A percentile compares a stretch with the other conserved stretches of the same genome.
Evolutionary conservation across 1,140 invertebrate genomes (phyloP).

Genomic region (Cydia pomonella): DNA sequence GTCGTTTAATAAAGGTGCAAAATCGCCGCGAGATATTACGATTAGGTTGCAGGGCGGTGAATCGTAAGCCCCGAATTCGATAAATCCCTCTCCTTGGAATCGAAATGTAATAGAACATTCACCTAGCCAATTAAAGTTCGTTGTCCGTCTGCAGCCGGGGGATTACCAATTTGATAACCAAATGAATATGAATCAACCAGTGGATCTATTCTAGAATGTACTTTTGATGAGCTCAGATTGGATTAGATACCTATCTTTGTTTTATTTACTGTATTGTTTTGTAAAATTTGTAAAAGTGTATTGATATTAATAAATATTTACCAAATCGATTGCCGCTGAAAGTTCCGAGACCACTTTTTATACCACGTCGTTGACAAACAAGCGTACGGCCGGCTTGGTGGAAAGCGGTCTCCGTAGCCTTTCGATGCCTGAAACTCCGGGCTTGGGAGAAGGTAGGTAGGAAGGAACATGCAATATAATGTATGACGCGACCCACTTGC

Average conservation of each 20-base stretch:
- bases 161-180: constrained; percentile 24
- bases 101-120: constrained; percentile 9
- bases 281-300: background rate
- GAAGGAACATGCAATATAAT: too few species aligned
- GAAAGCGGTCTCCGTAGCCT: too few species aligned
- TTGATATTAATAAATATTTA: background rate
- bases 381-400: too few species aligned
- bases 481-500: too few species aligned
- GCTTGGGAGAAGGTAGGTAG: too few species aligned
- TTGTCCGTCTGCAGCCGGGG: constrained; percentile 15
- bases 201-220: background rate
- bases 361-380: too few species aligned
- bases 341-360: too few species aligned
- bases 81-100: background rate
- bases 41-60: background rate
- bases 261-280: background rate
- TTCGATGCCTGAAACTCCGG: too few species aligned
- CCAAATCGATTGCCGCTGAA: too few species aligned
- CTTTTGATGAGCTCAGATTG: too few species aligned
- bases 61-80: background rate
- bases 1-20: too few species aligned
- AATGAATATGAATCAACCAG: constrained; percentile 28
- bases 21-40: background rate
- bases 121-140: constrained; percentile 25
- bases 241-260: too few species aligned